Conservation (phyloP, 2,113 vertebrate genomes). For the Antennarius striatus region DNA sequence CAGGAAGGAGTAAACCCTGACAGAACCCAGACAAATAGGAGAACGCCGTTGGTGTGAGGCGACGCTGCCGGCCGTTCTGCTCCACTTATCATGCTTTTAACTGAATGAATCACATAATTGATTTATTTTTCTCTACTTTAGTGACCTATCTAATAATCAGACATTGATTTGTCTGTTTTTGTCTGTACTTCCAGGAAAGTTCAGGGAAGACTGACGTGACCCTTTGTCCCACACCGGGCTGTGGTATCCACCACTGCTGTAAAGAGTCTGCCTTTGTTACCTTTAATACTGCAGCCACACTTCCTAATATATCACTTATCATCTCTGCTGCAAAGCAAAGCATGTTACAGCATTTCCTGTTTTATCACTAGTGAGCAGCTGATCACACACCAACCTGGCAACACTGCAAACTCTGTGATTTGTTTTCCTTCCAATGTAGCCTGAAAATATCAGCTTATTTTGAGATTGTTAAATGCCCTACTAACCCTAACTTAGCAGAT, state of each 20-base stretch:
- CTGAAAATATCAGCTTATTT: conserved; percentile 61
- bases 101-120: too few relatives aligned
- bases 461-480: conserved; percentile 67
- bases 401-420: conserved; percentile 45
- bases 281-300: conserved; percentile 49
- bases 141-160: too few relatives aligned
- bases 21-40: too few relatives aligned
- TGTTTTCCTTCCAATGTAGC: conserved; percentile 38
- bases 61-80: too few relatives aligned
- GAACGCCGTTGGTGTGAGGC: too few relatives aligned
- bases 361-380: conserved; percentile 29
- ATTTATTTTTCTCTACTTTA: too few relatives aligned
- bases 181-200: neutral
- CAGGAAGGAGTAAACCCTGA: too few relatives aligned
- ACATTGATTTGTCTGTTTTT: too few relatives aligned
- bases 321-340: conserved; percentile 28
- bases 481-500: conserved; percentile 71
- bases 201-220: too few relatives aligned
- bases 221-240: conserved; percentile 46
- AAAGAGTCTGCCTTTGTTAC: conserved; percentile 60
- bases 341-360: conserved; percentile 47
- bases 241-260: conserved; percentile 70
- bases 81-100: too few relatives aligned
- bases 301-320: conserved; percentile 9
- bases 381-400: conserved; percentile 37